Evolutionary conservation across 1,140 invertebrate genomes (phyloP), one percentile per base, ranked within the genome.

Genomic region (Stegodyphus mimosarum): DNA sequence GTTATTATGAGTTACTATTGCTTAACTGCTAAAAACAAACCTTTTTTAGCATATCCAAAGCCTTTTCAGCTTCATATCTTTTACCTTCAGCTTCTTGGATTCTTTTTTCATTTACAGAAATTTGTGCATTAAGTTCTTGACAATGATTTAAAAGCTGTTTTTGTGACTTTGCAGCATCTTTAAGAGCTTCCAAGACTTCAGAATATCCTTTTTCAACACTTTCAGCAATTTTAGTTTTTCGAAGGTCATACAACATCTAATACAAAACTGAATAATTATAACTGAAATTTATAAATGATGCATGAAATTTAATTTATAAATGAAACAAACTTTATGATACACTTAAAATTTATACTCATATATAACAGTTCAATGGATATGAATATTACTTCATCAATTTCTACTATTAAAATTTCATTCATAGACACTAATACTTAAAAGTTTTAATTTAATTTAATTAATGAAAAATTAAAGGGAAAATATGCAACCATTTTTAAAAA

Each of bases 221-320:
- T 66, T 83, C 71, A 52, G 60, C 60, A 74, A 74, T 52, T 67
- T 83, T 83, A n/a, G 73, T 73, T 66, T 83, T 83, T 53, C 17
- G 15, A 60, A 60, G 55, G 9, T 60, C 55, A 60, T 60, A 11
- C 55, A 15, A 11, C 9, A 60, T 15, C 55, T 60, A 60, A 60
- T 2, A 11, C 5, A 11, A 60, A 60, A 60, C 33, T 33, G 33
- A 33, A 33, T 33, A 33, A 33, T 33, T 33, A 33, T 33, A 33
- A 33, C 33, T 1, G 33, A 1, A 33, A 33, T 3, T 33, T 33
- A 33, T 33, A 33, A 33, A 33, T 33, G 33, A 33, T 33, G 33
- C 33, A 33, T 33, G 3, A 33, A 33, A 1, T 3, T 33, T 33
- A 33, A 33, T 33, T 33, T 33, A 33, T 33, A 33, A 33, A 33